Base-by-base conservation (phyloP, 2,113 vertebrate species). In the Taurulus bubalis region DNA sequence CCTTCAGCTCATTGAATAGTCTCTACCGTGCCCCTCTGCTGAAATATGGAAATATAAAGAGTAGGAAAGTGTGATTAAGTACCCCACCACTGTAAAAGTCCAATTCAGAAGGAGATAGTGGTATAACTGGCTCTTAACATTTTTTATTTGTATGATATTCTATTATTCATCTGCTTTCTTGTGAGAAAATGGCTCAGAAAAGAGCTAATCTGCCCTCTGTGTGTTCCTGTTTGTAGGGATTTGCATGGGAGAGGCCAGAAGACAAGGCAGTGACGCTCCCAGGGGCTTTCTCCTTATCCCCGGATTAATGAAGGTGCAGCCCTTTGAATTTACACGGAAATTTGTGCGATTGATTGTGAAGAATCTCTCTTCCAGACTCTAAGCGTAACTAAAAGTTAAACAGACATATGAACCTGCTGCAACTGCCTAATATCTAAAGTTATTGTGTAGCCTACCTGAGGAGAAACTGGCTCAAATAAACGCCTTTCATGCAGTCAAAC, bases 321-420 rank as follows among this genome's bases (percentile, higher is more conserved):
- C 63, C 90, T 91, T 93, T 92, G 88, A 93, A 92, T 92, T 90
- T 87, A 90, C 91, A 93, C 82, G 89, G 83, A 85, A 84, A 90
- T 75, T 76, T 84, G 72, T 45, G 80, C 73, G 87, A 85, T 47
- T 84, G 69, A 67, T 55, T 1, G 66, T 22, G 67, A 75, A 71
- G 73, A 89, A 72, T 59, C 75, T 70, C 18, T 36, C 74, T 71
- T 75, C 56, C 26, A 47, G 32, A n/a, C 47, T 7, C 70, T 47
- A 71, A 45, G 84, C 75, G 68, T 70, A 24, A 56, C 59, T 6
- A 32, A 56, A 11, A 83, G 79, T 80, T 82, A 45, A 51, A 32
- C 63, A 84, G 81, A 68, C 65, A 56, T 6, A 2, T 58, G 9
- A 9, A 32, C n/a, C 38, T 2, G 8, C 64, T 75, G 38, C 22